A percentile compares a stretch with the other conserved stretches of the same genome.
Evolutionary conservation across 1,140 invertebrate genomes (phyloP).

Genomic region (Chlorops oryzae): DNA sequence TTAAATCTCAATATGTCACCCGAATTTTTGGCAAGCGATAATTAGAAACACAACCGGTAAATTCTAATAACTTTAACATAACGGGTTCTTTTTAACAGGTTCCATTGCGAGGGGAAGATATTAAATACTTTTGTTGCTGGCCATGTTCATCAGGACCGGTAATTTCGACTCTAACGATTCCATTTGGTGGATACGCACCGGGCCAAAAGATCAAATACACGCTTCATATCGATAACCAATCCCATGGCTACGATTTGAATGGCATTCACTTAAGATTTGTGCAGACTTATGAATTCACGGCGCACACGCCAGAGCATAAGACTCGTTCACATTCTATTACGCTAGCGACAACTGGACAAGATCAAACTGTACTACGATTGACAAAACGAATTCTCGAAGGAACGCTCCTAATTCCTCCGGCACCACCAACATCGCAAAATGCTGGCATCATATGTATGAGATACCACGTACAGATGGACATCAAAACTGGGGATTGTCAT

Average conservation of each 20-base stretch:
- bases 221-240: slow-evolving; percentile 33
- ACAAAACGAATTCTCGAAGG: slow-evolving; percentile 28
- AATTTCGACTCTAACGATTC: slow-evolving; percentile 26
- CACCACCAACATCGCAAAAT: slow-evolving; percentile 45
- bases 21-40: slow-evolving; percentile 24
- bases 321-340: slow-evolving; percentile 14
- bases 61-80: neutral
- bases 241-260: slow-evolving; percentile 24
- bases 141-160: slow-evolving; percentile 33
- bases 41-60: neutral
- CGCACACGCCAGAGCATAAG: slow-evolving; percentile 20
- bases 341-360: slow-evolving; percentile 11
- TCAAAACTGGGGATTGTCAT: slow-evolving; percentile 27
- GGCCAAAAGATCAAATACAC: slow-evolving; percentile 30
- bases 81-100: slow-evolving; percentile 3
- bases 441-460: slow-evolving; percentile 21
- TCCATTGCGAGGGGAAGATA: slow-evolving; percentile 24
- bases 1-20: slow-evolving; percentile 63
- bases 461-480: slow-evolving; percentile 23
- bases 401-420: slow-evolving; percentile 25
- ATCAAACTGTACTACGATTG: slow-evolving; percentile 23
- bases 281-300: slow-evolving; percentile 24
- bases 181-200: slow-evolving; percentile 37
- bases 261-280: slow-evolving; percentile 20
- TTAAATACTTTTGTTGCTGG: slow-evolving; percentile 36